Conservation (phyloP, 2,113 vertebrate species). For the Cheilinus undulatus region DNA sequence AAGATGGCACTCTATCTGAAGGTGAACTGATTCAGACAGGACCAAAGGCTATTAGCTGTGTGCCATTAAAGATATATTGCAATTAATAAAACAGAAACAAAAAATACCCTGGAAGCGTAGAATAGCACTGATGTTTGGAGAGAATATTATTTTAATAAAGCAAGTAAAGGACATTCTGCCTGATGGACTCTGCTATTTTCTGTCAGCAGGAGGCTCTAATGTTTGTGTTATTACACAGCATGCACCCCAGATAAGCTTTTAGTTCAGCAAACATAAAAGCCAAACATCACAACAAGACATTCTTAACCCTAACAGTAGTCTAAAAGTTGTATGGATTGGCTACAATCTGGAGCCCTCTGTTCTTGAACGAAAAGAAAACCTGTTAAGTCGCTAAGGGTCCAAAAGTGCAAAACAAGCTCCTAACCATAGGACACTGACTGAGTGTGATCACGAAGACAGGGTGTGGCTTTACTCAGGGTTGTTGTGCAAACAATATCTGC, state of each 20-base stretch:
- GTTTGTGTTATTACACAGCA: too few relatives aligned
- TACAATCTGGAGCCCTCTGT: not conserved
- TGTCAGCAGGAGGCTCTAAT: not conserved
- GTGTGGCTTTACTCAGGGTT: slow-evolving; percentile 71
- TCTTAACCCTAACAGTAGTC: not conserved
- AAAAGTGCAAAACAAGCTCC: slow-evolving; percentile 29
- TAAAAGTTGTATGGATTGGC: not conserved
- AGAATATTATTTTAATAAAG: not conserved
- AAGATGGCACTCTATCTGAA: not conserved
- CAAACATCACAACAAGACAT: not conserved
- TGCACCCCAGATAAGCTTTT: not conserved
- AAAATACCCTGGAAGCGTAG: too few relatives aligned
- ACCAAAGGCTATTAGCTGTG: slow-evolving; percentile 39
- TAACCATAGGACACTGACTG: slow-evolving; percentile 1
- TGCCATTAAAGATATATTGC: too few relatives aligned
- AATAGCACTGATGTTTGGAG: too few relatives aligned
- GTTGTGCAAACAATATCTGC: slow-evolving; percentile 54
- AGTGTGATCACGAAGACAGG: slow-evolving; percentile 60
- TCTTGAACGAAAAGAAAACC: not conserved
- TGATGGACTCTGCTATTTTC: not conserved
- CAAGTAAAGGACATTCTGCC: not conserved
- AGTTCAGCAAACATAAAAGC: not conserved
- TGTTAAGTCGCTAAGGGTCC: slow-evolving; percentile 5
- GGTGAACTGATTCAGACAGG: slow-evolving; percentile 6
- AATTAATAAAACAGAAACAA: too few relatives aligned